These are phyloP conservation scores for Lutra lutra DNA, from an alignment of 2,797 vertebrate species.

Conservation along the genomic window DNA sequence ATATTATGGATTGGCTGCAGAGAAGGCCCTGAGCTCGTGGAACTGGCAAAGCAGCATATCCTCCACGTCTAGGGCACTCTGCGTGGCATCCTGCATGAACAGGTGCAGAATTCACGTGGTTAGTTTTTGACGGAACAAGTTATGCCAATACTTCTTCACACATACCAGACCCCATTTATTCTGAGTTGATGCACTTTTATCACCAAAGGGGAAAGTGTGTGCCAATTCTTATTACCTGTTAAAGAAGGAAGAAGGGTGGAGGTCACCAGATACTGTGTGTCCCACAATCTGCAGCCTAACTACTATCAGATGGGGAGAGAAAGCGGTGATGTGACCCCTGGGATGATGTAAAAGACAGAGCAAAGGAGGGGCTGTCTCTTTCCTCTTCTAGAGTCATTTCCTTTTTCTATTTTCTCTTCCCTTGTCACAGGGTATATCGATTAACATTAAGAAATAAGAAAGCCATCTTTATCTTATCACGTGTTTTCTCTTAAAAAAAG, in stretches of 20 bases:
- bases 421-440: neutral
- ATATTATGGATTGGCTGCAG: neutral
- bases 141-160: neutral
- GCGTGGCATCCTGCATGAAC: neutral
- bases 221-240: neutral
- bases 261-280: neutral
- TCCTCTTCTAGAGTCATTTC: neutral
- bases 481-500: neutral
- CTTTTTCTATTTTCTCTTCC: neutral
- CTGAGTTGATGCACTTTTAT: neutral
- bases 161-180: neutral
- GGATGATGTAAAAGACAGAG: neutral
- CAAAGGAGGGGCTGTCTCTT: neutral
- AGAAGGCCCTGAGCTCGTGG: neutral
- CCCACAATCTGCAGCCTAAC: neutral
- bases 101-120: neutral
- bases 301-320: neutral
- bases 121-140: neutral
- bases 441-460: neutral
- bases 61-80: rapidly evolving
- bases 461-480: neutral
- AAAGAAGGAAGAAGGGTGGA: neutral
- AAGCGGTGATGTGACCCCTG: neutral
- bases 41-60: neutral
- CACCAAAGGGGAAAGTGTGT: neutral